A percentile compares a stretch with the other conserved stretches of the same genome.
Evolutionary conservation across 2,113 vertebrate species (phyloP).

Genomic region (Anolis carolinensis): DNA sequence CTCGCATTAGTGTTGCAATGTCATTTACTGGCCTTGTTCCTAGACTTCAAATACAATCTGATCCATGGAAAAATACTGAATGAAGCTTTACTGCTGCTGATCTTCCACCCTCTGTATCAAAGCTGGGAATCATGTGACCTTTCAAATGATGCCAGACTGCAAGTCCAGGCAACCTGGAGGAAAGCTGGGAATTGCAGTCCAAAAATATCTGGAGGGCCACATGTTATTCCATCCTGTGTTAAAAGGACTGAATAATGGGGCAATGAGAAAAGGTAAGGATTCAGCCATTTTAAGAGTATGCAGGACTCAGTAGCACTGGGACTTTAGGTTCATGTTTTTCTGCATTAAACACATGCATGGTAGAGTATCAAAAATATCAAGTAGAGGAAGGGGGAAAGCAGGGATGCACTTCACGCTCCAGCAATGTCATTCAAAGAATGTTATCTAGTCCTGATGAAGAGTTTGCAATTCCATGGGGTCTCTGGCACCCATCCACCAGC

Average conservation of each 20-base stretch:
- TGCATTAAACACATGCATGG: background rate
- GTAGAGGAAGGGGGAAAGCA: background rate
- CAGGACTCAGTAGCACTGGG: background rate
- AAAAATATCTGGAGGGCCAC: background rate
- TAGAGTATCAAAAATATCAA: background rate
- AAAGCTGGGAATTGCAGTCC: background rate
- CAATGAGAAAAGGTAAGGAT: background rate
- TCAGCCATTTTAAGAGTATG: background rate
- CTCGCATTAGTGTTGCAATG: background rate
- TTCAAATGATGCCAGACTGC: background rate
- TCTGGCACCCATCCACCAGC: background rate
- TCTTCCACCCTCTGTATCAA: background rate
- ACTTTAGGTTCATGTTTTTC: background rate
- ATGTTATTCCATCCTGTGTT: background rate
- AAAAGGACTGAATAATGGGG: background rate
- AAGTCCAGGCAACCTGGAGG: background rate
- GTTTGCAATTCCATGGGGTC: background rate
- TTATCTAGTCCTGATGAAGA: constrained; percentile 15
- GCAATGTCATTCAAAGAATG: background rate
- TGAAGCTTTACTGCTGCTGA: background rate
- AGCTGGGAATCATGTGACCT: background rate
- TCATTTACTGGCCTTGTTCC: background rate
- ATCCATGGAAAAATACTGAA: background rate
- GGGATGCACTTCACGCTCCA: background rate
- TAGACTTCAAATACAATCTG: background rate